phyloP scores from a whole-genome alignment of 2,113 vertebrate species.

The Uria aalge region DNA sequence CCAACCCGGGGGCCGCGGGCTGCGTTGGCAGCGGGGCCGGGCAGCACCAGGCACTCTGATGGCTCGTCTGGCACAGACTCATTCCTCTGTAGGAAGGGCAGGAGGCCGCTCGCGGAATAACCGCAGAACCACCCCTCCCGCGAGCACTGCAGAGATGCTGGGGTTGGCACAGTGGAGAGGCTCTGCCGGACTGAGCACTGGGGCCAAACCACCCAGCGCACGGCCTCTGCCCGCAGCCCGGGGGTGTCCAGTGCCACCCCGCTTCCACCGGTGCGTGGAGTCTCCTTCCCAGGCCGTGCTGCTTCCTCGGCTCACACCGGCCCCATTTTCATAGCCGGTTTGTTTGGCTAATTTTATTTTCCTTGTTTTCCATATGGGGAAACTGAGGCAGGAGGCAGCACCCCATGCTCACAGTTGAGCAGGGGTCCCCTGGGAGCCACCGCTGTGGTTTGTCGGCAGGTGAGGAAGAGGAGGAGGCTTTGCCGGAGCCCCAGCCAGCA shows the following conservation, averaged over 20 bases:
- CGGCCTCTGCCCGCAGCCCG: background rate
- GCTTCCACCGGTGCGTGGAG: accelerated
- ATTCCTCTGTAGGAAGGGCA: background rate
- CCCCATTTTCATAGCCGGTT: background rate
- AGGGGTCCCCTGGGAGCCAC: background rate
- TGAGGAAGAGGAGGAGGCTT: background rate
- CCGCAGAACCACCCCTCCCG: accelerated
- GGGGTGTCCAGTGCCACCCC: background rate
- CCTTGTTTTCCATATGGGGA: background rate
- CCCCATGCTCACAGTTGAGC: accelerated
- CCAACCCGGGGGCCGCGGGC: accelerated
- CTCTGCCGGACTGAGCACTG: accelerated
- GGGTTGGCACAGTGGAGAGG: background rate
- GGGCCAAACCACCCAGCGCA: background rate
- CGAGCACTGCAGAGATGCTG: accelerated
- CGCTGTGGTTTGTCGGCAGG: accelerated
- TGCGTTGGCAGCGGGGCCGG: background rate
- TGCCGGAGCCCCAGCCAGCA: background rate
- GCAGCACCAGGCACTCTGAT: accelerated
- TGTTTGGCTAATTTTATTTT: background rate
- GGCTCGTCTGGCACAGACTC: background rate
- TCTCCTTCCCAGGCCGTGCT: background rate
- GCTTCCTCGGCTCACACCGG: background rate
- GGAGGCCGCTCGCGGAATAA: accelerated
- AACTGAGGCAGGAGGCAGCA: background rate